Percentiles rank a stretch among this genome's conserved stretches.
Conservation (phyloP, 2,888 invertebrate genomes). For the Liposcelis brunnea region DNA sequence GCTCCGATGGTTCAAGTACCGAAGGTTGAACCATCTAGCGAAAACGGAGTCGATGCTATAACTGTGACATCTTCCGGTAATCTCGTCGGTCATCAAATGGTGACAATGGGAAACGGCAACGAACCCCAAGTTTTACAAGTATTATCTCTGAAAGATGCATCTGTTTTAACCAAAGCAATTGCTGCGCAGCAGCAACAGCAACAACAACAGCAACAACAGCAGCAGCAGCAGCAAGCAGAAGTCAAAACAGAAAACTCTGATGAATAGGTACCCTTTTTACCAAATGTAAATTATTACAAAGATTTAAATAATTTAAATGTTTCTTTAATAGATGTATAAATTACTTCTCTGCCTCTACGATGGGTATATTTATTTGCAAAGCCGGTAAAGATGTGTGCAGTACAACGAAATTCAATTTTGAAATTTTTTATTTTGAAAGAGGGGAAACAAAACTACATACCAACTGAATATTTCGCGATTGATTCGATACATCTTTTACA, state of each 20-base stretch:
- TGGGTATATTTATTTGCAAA: too few species aligned
- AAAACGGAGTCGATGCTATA: slow-evolving; percentile 26
- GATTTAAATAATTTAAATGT: not conserved
- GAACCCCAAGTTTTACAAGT: slow-evolving; percentile 69
- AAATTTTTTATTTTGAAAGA: too few species aligned
- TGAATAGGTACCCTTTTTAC: not conserved
- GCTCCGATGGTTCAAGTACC: slow-evolving; percentile 70
- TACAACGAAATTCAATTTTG: too few species aligned
- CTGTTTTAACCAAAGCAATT: slow-evolving; percentile 65
- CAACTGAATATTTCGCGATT: too few species aligned
- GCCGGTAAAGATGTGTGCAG: too few species aligned
- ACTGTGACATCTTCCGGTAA: too few species aligned
- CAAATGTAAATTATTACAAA: not conserved
- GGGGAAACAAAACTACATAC: too few species aligned
- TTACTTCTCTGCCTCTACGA: too few species aligned
- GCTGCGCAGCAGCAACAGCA: slow-evolving; percentile 29
- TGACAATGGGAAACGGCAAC: slow-evolving; percentile 50
- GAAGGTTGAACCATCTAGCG: slow-evolving; percentile 59
- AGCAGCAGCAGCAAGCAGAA: slow-evolving; percentile 24
- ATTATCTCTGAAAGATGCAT: slow-evolving; percentile 69
- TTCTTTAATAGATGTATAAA: not conserved
- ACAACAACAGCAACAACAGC: too few species aligned
- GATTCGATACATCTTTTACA: too few species aligned
- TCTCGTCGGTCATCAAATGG: slow-evolving; percentile 65
- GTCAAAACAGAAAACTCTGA: slow-evolving; percentile 48